phyloP scores from a whole-genome alignment of 2,113 vertebrate species.

The Notarius quadriscutis region DNA sequence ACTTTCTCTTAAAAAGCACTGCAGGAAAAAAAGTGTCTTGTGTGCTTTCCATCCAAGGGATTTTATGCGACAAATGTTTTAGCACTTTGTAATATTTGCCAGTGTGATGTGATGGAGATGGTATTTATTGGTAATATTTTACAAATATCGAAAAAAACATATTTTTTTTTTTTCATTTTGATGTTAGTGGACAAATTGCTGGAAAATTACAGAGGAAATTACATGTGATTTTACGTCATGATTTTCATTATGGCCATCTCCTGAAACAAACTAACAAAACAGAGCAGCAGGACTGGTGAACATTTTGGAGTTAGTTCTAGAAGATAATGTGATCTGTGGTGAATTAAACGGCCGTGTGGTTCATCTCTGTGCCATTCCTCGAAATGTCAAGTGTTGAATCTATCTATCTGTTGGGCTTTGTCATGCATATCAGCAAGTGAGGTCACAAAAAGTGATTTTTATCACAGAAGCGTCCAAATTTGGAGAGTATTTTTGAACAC shows the following conservation, averaged over 20 bases:
- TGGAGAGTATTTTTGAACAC: too few relatives aligned
- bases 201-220: neutral
- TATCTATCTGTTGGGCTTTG: neutral
- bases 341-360: neutral
- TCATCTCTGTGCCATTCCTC: neutral
- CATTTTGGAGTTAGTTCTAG: neutral
- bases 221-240: neutral
- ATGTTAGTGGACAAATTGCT: neutral
- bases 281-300: neutral
- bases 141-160: neutral
- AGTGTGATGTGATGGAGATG: neutral
- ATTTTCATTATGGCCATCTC: neutral
- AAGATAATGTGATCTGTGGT: neutral
- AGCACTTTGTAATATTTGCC: constrained; percentile 19
- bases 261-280: neutral
- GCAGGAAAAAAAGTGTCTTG: neutral
- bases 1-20: neutral
- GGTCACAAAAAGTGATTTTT: neutral
- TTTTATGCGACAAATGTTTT: constrained; percentile 19
- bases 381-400: neutral
- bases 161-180: neutral
- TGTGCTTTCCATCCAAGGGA: neutral
- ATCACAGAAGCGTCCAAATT: neutral
- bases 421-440: neutral
- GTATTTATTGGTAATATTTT: neutral